Evolutionary conservation across 2,113 vertebrate species (phyloP).

Genomic region (Sinocyclocheilus grahami): DNA sequence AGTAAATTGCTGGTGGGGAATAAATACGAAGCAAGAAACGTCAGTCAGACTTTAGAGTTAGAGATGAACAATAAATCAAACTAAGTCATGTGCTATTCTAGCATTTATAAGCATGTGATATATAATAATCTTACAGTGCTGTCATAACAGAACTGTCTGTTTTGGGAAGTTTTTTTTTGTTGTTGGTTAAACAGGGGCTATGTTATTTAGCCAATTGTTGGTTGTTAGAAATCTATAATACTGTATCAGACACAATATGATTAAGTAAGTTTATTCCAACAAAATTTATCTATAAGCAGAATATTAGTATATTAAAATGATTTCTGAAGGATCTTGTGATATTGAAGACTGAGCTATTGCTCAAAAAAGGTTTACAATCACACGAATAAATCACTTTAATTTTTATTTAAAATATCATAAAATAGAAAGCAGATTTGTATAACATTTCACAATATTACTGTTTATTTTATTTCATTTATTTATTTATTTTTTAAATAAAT

Average conservation of each 20-base stretch:
- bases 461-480: neutral
- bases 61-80: conserved; percentile 18
- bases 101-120: neutral
- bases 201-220: neutral
- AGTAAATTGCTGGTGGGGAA: conserved; percentile 42
- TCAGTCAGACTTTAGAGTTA: conserved; percentile 9
- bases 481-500: neutral
- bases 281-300: neutral
- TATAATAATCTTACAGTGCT: conserved; percentile 7
- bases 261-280: neutral
- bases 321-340: too few relatives aligned
- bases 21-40: conserved; percentile 6
- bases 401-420: too few relatives aligned
- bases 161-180: neutral
- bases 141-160: neutral
- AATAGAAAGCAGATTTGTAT: too few relatives aligned
- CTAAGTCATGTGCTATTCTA: neutral
- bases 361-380: too few relatives aligned
- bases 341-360: neutral
- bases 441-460: neutral
- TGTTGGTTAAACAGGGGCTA: neutral
- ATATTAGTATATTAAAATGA: neutral
- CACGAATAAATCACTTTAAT: too few relatives aligned
- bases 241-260: neutral
- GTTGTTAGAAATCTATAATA: neutral